phyloP scores from a whole-genome alignment of 2,113 vertebrate species.

The Acrocephalus arundinaceus region DNA sequence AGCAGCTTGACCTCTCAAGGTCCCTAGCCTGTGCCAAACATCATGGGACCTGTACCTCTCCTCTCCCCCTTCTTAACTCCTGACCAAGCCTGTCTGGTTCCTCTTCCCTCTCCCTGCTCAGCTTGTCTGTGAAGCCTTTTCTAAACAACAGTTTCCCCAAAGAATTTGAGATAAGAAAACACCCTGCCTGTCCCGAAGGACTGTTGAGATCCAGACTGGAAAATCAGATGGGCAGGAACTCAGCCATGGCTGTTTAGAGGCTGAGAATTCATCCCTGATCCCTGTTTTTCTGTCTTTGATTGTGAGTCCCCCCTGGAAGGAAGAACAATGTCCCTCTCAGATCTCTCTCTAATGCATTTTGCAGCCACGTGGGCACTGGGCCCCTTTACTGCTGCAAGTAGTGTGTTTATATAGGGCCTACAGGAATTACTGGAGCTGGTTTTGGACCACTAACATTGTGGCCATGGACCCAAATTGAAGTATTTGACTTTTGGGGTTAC shows the following conservation, averaged over 20 bases:
- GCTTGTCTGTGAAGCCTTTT: background rate
- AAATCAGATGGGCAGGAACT: background rate
- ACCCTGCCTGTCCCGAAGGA: background rate
- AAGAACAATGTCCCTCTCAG: background rate
- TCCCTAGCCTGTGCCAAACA: background rate
- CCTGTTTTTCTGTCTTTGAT: background rate
- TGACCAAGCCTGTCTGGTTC: background rate
- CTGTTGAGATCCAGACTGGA: background rate
- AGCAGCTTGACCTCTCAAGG: background rate
- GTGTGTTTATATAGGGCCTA: background rate
- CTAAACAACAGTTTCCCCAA: background rate
- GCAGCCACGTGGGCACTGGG: accelerated
- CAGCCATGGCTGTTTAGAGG: background rate
- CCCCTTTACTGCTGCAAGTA: background rate
- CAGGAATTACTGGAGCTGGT: background rate
- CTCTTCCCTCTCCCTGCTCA: background rate
- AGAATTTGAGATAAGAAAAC: background rate
- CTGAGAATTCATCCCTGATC: background rate
- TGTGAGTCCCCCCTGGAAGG: background rate
- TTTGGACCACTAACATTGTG: background rate
- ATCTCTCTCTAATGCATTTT: background rate
- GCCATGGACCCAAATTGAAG: background rate
- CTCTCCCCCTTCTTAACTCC: background rate
- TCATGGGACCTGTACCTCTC: background rate
- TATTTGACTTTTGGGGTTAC: background rate